Evolutionary conservation across 1,140 invertebrate genomes (phyloP), one percentile per base, ranked within the genome.

Genomic region (Atta cephalotes): DNA sequence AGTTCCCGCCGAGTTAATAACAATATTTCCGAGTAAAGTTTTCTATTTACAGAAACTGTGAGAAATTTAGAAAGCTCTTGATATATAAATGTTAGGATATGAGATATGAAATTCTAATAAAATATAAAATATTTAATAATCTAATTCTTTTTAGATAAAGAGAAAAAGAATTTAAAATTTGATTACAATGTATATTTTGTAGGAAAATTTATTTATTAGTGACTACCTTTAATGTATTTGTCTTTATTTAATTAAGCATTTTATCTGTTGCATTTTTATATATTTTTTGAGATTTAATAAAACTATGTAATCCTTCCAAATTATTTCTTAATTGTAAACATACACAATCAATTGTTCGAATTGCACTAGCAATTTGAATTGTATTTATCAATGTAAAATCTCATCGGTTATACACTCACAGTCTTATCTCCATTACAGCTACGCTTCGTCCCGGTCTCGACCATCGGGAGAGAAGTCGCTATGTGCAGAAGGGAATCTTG

Each of bases 1-100:
- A 87, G 86, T 87, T 87, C 39, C 71, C 63, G 49, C 86, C 56
- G 62, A 87, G 86, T 87, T 87, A 87, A 87, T 81, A 87, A 87
- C 80, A 87, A 87, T 81, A 82, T 84, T 84, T 81, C 80, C 65
- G 66, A 51, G 39, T 79, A 71, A 87, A 87, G 86, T 87, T 87
- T 87, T 87, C 86, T 82, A 84, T 87, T 87, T 87, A 78, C 78
- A 65, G 86, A 84, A 87, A 87, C 31, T 65, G 66, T 70, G 70
- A 87, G 58, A 71, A 74, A 87, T 84, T 84, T 87, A 56, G 58
- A 60, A 76, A 81, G 51, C 62, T 76, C 39, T 49, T 39, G 45
- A 60, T 71, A 71, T 60, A 76, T 62, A 81, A 86, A 86, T 82
- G 66, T 86, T 62, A 39, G 66, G n/a, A 39, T 35, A 81, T n/a